Evolutionary conservation across 2,888 invertebrate genomes (phyloP).

Genomic region (Cynaeus angustus): DNA sequence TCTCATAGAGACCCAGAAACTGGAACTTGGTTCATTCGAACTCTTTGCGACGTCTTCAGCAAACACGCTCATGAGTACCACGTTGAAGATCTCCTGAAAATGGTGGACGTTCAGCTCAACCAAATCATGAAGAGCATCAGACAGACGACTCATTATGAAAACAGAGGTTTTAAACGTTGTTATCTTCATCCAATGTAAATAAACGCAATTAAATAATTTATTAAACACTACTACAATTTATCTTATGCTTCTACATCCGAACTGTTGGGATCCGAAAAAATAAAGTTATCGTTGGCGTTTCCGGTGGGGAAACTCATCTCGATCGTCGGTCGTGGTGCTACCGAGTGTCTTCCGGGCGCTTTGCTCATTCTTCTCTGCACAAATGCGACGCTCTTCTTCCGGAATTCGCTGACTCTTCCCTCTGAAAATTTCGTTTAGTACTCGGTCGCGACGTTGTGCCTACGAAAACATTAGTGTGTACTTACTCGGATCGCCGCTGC

Average conservation of each 20-base stretch:
- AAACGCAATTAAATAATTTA: neutral
- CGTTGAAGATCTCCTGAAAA: constrained; percentile 79
- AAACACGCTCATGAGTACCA: constrained; percentile 77
- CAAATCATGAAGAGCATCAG: constrained; percentile 59
- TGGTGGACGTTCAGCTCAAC: constrained; percentile 75
- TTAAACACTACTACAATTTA: too few species aligned
- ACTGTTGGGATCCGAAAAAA: constrained; percentile 9
- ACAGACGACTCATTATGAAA: constrained; percentile 79
- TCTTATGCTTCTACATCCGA: constrained; percentile 21
- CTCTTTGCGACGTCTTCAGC: constrained; percentile 79
- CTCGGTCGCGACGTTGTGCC: neutral
- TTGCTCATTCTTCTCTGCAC: constrained; percentile 32
- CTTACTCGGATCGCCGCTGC: constrained; percentile 3
- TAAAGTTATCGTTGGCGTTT: neutral
- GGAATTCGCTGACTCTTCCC: neutral
- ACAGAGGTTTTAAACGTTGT: constrained; percentile 76
- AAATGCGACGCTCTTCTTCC: constrained; percentile 35
- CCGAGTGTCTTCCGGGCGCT: neutral
- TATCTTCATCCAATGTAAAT: constrained; percentile 60
- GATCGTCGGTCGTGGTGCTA: constrained; percentile 2
- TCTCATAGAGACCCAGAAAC: constrained; percentile 75
- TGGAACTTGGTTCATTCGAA: constrained; percentile 84
- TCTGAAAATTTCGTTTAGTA: constrained; percentile 3
- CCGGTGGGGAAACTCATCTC: neutral
- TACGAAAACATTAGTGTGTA: neutral